These are phyloP conservation scores for Struthidea cinerea DNA, from an alignment of 2,113 vertebrate species.

Conservation along the genomic window DNA sequence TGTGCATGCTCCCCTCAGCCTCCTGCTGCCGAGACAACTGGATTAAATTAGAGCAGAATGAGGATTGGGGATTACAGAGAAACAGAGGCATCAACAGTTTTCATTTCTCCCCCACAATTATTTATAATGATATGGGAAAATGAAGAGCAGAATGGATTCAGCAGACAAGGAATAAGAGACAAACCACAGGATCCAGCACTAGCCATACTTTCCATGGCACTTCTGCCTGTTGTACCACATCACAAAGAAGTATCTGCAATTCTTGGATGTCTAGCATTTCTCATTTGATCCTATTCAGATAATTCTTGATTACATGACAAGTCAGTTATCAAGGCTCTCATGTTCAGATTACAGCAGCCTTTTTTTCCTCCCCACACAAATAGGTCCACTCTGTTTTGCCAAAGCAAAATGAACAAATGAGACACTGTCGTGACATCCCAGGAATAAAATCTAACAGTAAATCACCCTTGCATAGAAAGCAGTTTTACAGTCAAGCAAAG, in stretches of 20 bases:
- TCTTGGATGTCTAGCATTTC: background rate
- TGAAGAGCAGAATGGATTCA: background rate
- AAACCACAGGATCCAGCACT: background rate
- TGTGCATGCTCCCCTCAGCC: background rate
- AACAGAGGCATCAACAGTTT: slow-evolving; percentile 4
- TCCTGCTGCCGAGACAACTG: background rate
- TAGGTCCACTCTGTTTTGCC: background rate
- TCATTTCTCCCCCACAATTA: background rate
- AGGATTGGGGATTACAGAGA: background rate
- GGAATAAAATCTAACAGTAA: background rate
- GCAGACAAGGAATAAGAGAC: background rate
- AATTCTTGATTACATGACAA: background rate
- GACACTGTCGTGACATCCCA: background rate
- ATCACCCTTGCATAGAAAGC: background rate
- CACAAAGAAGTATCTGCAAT: background rate
- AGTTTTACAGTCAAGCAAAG: background rate
- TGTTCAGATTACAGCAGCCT: background rate
- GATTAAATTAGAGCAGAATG: background rate
- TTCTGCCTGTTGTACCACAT: background rate
- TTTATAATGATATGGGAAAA: background rate
- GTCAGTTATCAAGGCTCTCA: background rate
- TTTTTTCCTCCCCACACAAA: background rate
- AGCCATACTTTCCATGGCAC: background rate
- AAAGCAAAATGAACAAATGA: background rate
- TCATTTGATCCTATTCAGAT: background rate